These are phyloP conservation scores for Manduca sexta DNA, from an alignment of 1,140 invertebrate species.

Conservation along the genomic window DNA sequence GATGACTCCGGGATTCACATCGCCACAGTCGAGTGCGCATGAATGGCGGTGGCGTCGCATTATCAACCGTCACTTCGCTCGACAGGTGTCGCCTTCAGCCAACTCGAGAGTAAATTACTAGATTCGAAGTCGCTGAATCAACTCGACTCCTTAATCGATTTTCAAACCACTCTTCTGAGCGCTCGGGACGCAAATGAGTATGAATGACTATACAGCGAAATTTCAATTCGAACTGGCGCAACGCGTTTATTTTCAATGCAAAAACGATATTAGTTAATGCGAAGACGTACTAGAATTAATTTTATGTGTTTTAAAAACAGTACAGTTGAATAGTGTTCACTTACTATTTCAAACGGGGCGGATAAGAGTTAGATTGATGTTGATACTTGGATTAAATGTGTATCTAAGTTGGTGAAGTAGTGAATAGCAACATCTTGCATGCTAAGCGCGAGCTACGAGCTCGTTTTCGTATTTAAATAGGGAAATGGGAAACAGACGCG, in stretches of 20 bases:
- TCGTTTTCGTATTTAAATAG: slow-evolving; percentile 72
- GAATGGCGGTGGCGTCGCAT: slow-evolving; percentile 67
- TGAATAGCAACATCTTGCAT: slow-evolving; percentile 63
- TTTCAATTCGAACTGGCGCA: slow-evolving; percentile 9
- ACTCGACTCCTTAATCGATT: slow-evolving; percentile 67
- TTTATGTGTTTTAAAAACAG: too few species aligned
- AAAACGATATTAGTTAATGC: too few species aligned
- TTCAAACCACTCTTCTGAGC: slow-evolving; percentile 53
- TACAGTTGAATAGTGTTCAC: too few species aligned
- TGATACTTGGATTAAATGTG: slow-evolving; percentile 11
- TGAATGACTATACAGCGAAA: slow-evolving; percentile 27
- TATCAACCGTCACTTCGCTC: slow-evolving; percentile 68
- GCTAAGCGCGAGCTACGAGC: slow-evolving; percentile 56
- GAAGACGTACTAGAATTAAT: too few species aligned
- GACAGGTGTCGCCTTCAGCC: slow-evolving; percentile 72
- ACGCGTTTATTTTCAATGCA: not conserved
- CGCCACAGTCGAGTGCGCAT: slow-evolving; percentile 53
- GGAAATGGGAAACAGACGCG: slow-evolving; percentile 70
- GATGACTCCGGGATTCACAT: slow-evolving; percentile 34
- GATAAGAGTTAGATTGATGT: not conserved
- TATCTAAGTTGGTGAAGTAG: slow-evolving; percentile 30
- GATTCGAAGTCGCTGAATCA: slow-evolving; percentile 69
- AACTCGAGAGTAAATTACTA: slow-evolving; percentile 72
- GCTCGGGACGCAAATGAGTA: slow-evolving; percentile 39
- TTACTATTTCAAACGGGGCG: too few species aligned